phyloP scores from a whole-genome alignment of 2,888 invertebrate species.

The Morpho deidamia region DNA sequence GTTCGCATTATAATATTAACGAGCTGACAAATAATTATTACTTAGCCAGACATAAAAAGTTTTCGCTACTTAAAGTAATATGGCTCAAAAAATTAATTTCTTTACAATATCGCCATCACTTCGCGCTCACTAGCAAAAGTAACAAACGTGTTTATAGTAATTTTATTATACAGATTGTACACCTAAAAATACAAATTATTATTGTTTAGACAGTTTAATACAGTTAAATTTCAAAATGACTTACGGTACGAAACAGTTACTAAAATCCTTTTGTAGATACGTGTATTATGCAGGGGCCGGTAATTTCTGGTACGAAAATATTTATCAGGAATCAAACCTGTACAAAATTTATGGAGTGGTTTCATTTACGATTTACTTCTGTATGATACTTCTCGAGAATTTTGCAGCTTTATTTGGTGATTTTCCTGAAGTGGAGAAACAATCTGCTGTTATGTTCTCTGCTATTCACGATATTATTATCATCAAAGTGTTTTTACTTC shows the following conservation, averaged over 20 bases:
- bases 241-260: slow-evolving; percentile 25
- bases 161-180: no score
- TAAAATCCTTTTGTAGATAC: slow-evolving; percentile 50
- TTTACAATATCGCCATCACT: background rate
- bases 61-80: background rate
- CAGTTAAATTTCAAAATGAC: background rate
- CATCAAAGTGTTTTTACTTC: slow-evolving; percentile 54
- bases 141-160: background rate
- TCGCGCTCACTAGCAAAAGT: background rate
- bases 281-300: slow-evolving; percentile 59
- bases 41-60: slow-evolving; percentile 1
- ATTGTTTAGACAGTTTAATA: no score
- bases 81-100: background rate
- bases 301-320: slow-evolving; percentile 55
- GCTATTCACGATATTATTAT: slow-evolving; percentile 64
- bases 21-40: slow-evolving; percentile 3
- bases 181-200: no score
- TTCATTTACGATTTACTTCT: slow-evolving; percentile 51
- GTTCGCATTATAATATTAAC: slow-evolving; percentile 1
- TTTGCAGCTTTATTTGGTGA: slow-evolving; percentile 54
- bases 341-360: slow-evolving; percentile 47
- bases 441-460: slow-evolving; percentile 63
- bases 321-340: slow-evolving; percentile 39
- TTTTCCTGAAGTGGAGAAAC: slow-evolving; percentile 61
- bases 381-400: slow-evolving; percentile 62